phyloP scores from a whole-genome alignment of 1,140 invertebrate species.

The Paralvinella palmiformis region DNA sequence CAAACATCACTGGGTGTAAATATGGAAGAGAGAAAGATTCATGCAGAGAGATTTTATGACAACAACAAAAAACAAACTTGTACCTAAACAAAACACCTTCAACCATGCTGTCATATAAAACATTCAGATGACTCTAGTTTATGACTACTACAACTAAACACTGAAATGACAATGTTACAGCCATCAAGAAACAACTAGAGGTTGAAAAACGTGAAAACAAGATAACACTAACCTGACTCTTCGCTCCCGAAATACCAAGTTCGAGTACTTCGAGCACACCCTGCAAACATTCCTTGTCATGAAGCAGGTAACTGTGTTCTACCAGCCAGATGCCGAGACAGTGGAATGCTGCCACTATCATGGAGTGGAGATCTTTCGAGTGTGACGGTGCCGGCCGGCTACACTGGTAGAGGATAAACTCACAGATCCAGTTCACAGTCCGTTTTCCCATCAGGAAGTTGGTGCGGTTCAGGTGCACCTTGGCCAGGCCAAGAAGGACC shows the following conservation, averaged over 20 bases:
- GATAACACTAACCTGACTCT: conserved; percentile 69
- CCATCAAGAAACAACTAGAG: too few species aligned
- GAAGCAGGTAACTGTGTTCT: conserved; percentile 76
- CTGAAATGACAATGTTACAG: too few species aligned
- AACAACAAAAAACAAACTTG: too few species aligned
- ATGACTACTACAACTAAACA: too few species aligned
- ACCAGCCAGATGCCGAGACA: conserved; percentile 89
- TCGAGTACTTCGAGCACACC: conserved; percentile 94
- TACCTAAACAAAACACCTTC: too few species aligned
- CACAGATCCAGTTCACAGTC: conserved; percentile 95
- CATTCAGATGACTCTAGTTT: too few species aligned
- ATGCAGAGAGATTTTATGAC: too few species aligned
- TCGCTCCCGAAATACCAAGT: conserved; percentile 92
- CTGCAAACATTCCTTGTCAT: conserved; percentile 85
- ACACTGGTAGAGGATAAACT: conserved; percentile 95
- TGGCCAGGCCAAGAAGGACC: conserved; percentile 79
- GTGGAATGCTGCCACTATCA: conserved; percentile 56
- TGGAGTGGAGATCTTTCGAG: conserved; percentile 95
- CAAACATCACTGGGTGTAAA: too few species aligned
- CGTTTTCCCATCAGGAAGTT: conserved; percentile 54
- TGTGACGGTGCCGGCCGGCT: conserved; percentile 89
- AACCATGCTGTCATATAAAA: background rate
- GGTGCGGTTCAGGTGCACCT: conserved; percentile 36
- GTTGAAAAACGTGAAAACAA: too few species aligned
- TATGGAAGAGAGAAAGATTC: too few species aligned